A percentile compares a stretch with the other conserved stretches of the same genome.
Evolutionary conservation across 2,797 vertebrate species (phyloP).

Genomic region (Spinus pinus): DNA sequence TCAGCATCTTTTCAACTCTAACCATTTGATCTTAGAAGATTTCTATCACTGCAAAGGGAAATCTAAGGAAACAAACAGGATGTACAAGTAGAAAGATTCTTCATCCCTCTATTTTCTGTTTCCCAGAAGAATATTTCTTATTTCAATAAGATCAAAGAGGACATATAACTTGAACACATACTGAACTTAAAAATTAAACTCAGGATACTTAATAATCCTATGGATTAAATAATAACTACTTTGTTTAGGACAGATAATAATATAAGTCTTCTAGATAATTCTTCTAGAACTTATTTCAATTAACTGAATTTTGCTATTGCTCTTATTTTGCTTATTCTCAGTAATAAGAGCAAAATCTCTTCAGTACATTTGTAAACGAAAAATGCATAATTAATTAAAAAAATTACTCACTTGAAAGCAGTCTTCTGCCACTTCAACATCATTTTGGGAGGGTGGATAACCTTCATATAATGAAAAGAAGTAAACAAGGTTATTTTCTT

Average conservation of each 20-base stretch:
- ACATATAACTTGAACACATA: neutral
- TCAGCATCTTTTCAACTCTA: neutral
- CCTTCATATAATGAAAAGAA: slow-evolving; percentile 72
- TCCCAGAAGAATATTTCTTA: neutral
- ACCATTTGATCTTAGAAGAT: neutral
- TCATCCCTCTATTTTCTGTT: neutral
- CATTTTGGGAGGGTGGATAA: slow-evolving; percentile 82
- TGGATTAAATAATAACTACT: neutral
- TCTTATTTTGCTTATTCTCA: neutral
- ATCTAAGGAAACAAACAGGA: neutral
- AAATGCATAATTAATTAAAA: neutral
- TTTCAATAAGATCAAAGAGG: neutral
- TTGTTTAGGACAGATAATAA: neutral
- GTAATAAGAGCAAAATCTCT: neutral
- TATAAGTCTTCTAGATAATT: neutral
- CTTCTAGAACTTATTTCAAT: neutral
- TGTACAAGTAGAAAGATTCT: neutral
- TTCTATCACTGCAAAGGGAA: neutral
- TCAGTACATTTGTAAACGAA: neutral
- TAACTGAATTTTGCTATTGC: neutral
- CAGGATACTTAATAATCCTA: neutral
- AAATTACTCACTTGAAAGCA: slow-evolving; percentile 87
- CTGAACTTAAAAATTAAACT: neutral
- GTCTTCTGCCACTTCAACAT: slow-evolving; percentile 85
- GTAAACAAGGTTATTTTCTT: neutral